Evolutionary conservation across 2,113 vertebrate species (phyloP), one percentile per base, ranked within the genome.

Genomic region (Sturnus vulgaris): DNA sequence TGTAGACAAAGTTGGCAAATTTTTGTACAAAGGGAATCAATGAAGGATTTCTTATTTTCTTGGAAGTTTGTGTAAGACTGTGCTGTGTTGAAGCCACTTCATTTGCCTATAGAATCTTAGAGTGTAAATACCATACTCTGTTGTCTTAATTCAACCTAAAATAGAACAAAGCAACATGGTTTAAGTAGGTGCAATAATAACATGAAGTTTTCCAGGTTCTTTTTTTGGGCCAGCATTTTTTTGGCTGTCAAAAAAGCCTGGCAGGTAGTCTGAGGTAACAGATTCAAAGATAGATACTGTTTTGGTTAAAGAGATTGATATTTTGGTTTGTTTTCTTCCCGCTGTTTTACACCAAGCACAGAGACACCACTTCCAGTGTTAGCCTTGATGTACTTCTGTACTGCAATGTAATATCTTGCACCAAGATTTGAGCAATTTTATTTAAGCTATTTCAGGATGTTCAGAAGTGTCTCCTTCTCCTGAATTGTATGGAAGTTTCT

Each of bases 21-120:
- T 93, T 98, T 97, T 97, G 91, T 94, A 93, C 91, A 96, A 97
- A 94, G 96, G 96, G 96, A 97, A 89, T 97, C 96, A 97, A 89
- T 92, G 94, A 97, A 97, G 94, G 96, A 95, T 96, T 97, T 97
- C 68, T 91, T 97, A 92, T 93, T 96, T 97, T 94, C 88, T 94
- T 55, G 53, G 72, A 60, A 94, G 63, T 86, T 96, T 96, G 66
- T 97, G 75, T 92, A 86, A 95, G 88, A 91, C 80, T 81, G 59
- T 83, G 40, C 93, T 88, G 90, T 94, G 76, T 60, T 83, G 88
- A 97, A 94, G 86, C 93, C 82, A 86, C 91, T 90, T 92, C 66
- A 57, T 92, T 95, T 94, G 65, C 91, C 82, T 85, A 23, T 61
- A 70, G 73, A 77, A 75, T 81, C 50, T 59, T 79, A 92, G 72